Evolutionary conservation across 53 echinoderm and acorn worm species (phyloP), one percentile per base, ranked within the genome.

Genomic region (Echinarachnius parma): DNA sequence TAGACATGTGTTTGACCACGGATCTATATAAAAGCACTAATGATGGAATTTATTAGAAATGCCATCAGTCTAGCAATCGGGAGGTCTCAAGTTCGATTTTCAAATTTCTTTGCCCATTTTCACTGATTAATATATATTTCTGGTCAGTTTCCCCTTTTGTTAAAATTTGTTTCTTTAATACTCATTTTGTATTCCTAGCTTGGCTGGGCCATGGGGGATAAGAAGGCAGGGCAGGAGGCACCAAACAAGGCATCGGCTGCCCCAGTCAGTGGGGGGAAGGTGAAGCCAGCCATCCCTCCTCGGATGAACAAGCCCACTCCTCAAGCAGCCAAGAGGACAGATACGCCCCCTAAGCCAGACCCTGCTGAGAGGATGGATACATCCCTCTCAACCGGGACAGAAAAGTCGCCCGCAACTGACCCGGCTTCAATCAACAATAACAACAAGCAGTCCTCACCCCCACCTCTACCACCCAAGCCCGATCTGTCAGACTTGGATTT

Each of bases 191-290:
- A 9, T 37, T 4, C 28, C 20, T 48, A 80, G 80, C 80, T 80
- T 57, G 80, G 80, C 44, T 80, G 80, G 80, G 59, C 67, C 20
- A 48, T 68, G 33, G 67, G 68, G 3, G 69, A 80, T 28, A 80
- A 80, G 27, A 80, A 80, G 34, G 11, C 53, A 19, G 68, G 27
- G 4, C 53, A 46, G 13, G 33, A 20, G 1, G 16, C 49, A 46
- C 18, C 68, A 1, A 1, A 52, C 21, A 30, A 46, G n/a, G 31
- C 53, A 9, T 47, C 69, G 1, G 20, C 68, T 9, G 19, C 11
- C 19, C 9, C 16, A 50, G 18, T 10, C 19, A 37, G 0, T 34
- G 48, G 22, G 36, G 65, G 3, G 18, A 65, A 65, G 46, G 47
- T 65, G 15, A 65, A 65, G 46, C 65, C 65, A 18, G 65, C 65